Evolutionary conservation across 2,113 vertebrate species (phyloP).

Genomic region (Hippoglossus stenolepis): DNA sequence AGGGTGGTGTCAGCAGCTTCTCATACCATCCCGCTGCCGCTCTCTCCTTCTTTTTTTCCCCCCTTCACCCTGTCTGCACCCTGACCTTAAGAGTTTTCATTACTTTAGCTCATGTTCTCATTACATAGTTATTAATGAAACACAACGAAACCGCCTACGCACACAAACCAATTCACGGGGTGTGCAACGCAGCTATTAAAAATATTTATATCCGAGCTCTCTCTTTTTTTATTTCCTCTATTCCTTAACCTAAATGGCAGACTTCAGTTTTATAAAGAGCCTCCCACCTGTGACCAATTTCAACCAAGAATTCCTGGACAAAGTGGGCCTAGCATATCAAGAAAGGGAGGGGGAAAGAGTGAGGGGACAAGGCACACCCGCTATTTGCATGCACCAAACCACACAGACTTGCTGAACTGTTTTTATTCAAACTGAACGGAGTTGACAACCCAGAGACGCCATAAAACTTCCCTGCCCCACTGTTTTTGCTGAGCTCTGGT

Average conservation of each 20-base stretch:
- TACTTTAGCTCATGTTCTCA: constrained; percentile 2
- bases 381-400: neutral
- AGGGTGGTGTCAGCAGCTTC: constrained; percentile 63
- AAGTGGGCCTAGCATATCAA: constrained; percentile 11
- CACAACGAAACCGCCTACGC: neutral
- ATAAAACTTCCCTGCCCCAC: constrained; percentile 26
- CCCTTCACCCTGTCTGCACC: constrained; percentile 1
- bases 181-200: constrained; percentile 6
- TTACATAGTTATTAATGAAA: constrained; percentile 25
- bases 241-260: neutral
- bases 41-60: neutral
- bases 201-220: neutral
- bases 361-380: constrained; percentile 9
- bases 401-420: constrained; percentile 7
- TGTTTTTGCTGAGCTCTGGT: constrained; percentile 28
- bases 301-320: constrained; percentile 9
- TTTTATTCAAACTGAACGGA: constrained; percentile 53
- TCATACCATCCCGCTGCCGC: constrained; percentile 32
- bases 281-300: constrained; percentile 32
- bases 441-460: constrained; percentile 45
- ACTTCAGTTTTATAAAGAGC: constrained; percentile 7
- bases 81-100: constrained; percentile 16
- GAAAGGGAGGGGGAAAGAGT: neutral
- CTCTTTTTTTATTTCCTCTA: neutral
- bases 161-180: neutral